phyloP scores from a whole-genome alignment of 1,140 invertebrate species.

The Phenacoccus solenopsis region DNA sequence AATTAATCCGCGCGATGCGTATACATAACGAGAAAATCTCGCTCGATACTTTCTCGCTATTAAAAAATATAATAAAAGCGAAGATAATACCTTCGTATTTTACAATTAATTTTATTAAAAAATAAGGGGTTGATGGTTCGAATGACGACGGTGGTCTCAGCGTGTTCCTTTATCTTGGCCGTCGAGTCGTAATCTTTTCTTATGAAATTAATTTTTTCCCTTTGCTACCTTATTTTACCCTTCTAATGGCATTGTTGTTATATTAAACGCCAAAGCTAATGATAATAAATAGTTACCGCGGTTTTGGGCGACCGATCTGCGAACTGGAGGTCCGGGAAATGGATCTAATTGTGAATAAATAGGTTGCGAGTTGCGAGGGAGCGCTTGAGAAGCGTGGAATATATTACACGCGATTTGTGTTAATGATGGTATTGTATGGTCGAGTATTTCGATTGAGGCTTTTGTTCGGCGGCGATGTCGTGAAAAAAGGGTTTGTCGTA shows the following conservation, averaged over 20 bases:
- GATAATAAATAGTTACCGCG: not conserved
- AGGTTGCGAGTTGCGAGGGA: no score
- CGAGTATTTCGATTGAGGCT: not conserved
- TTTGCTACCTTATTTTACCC: no score
- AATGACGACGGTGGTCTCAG: not conserved
- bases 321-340: not conserved
- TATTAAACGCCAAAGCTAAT: not conserved
- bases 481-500: not conserved
- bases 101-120: conserved; percentile 4
- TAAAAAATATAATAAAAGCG: not conserved
- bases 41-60: not conserved
- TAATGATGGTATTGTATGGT: not conserved
- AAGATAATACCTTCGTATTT: conserved; percentile 3
- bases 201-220: not conserved
- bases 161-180: not conserved
- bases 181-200: not conserved
- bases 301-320: no score
- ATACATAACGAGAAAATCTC: not conserved
- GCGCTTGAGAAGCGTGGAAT: no score
- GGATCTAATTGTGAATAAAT: not conserved
- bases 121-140: not conserved
- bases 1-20: not conserved
- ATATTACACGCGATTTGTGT: not conserved
- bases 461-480: not conserved
- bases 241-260: not conserved